Evolutionary conservation across 2,797 vertebrate genomes (phyloP).

Genomic region (Catostomus latipinnis): DNA sequence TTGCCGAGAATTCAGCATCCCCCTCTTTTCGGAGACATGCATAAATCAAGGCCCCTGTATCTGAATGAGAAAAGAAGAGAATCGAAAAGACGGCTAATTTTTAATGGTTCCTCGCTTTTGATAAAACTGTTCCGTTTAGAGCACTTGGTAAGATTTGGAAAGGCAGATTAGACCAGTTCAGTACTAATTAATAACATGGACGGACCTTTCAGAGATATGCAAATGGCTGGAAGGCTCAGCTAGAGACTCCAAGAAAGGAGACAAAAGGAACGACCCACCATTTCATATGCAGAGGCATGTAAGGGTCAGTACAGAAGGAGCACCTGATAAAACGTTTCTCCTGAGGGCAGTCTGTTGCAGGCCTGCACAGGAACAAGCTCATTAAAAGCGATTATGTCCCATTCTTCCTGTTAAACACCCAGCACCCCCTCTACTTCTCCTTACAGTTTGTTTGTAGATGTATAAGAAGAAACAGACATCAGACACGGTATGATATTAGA

Average conservation of each 20-base stretch:
- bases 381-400: constrained; percentile 81
- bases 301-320: constrained; percentile 75
- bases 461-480: not conserved
- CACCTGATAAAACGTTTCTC: constrained; percentile 76
- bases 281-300: constrained; percentile 82
- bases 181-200: constrained; percentile 84
- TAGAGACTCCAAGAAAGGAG: constrained; percentile 74
- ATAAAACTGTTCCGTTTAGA: constrained; percentile 79
- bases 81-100: constrained; percentile 68
- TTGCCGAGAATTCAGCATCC: constrained; percentile 62
- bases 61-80: constrained; percentile 67
- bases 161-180: constrained; percentile 75
- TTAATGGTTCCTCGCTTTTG: constrained; percentile 78
- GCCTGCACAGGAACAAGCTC: constrained; percentile 76
- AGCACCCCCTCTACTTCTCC: constrained; percentile 70
- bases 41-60: constrained; percentile 68
- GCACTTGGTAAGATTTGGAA: constrained; percentile 76
- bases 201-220: constrained; percentile 78
- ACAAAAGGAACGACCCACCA: constrained; percentile 76
- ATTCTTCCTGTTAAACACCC: constrained; percentile 73
- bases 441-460: constrained; percentile 59
- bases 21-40: constrained; percentile 37
- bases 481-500: not conserved
- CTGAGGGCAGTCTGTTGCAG: constrained; percentile 42
- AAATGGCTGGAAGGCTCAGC: constrained; percentile 72